phyloP scores from a whole-genome alignment of 2,888 invertebrate genomes.

The Rhagophthalmus giganteus region DNA sequence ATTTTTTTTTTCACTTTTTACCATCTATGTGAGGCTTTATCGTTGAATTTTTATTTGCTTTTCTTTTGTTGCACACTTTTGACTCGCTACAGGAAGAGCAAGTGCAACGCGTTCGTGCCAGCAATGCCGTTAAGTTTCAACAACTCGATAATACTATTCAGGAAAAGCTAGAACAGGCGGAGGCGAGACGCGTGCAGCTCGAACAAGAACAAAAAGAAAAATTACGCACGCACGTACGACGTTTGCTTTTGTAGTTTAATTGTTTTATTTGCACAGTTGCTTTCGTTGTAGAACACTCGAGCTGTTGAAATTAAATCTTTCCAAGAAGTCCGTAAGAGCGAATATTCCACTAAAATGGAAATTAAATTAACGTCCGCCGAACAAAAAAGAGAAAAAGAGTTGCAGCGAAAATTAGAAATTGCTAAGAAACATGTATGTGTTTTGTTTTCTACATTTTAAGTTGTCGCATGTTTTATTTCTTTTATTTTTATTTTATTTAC shows the following conservation, averaged over 20 bases:
- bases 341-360: conserved; percentile 59
- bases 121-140: conserved; percentile 68
- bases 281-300: conserved; percentile 59
- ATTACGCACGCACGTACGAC: conserved; percentile 76
- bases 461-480: conserved; percentile 19
- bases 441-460: too few relatives aligned
- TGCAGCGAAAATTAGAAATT: conserved; percentile 82
- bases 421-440: conserved; percentile 83
- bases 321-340: conserved; percentile 50
- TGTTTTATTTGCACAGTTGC: conserved; percentile 17
- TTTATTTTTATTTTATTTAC: conserved; percentile 12
- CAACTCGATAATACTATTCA: conserved; percentile 72
- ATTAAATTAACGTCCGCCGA: conserved; percentile 79
- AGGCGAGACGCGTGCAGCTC: conserved; percentile 71
- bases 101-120: conserved; percentile 69
- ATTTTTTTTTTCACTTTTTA: neutral
- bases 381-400: conserved; percentile 81
- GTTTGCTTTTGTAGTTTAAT: conserved; percentile 41
- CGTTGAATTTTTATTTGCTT: conserved; percentile 46
- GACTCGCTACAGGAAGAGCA: conserved; percentile 71
- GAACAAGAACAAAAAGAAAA: conserved; percentile 79
- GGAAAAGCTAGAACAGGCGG: conserved; percentile 68
- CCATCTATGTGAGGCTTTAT: conserved; percentile 26
- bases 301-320: conserved; percentile 63
- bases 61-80: too few relatives aligned